These are phyloP conservation scores for Mastomys natalensis DNA, from an alignment of 2,113 vertebrate genomes.

Conservation along the genomic window DNA sequence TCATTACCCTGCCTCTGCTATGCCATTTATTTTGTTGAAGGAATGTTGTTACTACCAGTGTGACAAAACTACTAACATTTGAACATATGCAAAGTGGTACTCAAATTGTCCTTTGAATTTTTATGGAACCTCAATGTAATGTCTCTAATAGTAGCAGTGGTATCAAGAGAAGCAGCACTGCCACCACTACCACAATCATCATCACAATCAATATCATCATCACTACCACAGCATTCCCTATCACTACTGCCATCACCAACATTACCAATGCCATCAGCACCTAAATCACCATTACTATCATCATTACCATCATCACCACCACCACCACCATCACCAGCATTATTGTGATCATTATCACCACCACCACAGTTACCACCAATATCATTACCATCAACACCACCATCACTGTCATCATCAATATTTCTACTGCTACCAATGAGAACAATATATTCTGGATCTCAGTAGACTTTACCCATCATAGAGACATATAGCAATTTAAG, in stretches of 20 bases:
- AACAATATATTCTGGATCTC: not conserved
- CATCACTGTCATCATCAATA: not conserved
- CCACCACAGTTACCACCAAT: not conserved
- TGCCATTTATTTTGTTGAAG: not conserved
- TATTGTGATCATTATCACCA: no score
- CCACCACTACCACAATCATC: not conserved
- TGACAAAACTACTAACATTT: not conserved
- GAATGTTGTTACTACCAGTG: not conserved
- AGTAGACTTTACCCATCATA: not conserved
- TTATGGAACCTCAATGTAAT: not conserved
- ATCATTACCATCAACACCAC: not conserved
- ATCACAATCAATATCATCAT: not conserved
- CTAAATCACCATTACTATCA: not conserved
- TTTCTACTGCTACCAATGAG: not conserved
- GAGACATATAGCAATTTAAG: not conserved
- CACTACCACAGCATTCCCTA: not conserved
- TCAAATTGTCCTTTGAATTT: not conserved
- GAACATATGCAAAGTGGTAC: not conserved
- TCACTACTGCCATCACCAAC: not conserved
- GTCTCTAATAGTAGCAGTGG: not conserved
- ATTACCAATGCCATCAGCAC: not conserved
- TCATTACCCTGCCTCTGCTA: accelerated
- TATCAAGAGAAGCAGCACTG: no score
- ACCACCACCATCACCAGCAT: not conserved
- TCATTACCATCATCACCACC: not conserved